Evolutionary conservation across 2,113 vertebrate species (phyloP), one percentile per base, ranked within the genome.

Genomic region (Notiomystis cincta): DNA sequence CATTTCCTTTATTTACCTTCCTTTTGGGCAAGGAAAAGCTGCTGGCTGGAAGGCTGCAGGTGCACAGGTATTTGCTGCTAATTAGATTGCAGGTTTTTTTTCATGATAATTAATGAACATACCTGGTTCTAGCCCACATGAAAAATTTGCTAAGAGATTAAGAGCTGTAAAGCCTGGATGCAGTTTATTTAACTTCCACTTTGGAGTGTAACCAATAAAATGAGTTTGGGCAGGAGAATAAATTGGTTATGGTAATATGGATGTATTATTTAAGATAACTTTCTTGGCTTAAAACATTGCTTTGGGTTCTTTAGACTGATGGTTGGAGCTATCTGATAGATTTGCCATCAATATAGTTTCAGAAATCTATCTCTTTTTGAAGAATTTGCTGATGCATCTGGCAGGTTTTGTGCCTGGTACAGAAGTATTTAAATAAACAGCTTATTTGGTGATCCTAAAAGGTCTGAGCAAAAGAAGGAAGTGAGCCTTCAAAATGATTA

Each of bases 401-500:
- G 82, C 91, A 92, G 60, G 53, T 88, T 75, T 89, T 65, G 28
- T 93, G 84, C 80, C 60, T 81, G 94, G 79, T 92, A 87, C 44
- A 25, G 70, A 66, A 61, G n/a, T 83, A 57, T 96, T 94, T 95
- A 67, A 95, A 94, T 95, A 69, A 82, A 76, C 60, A 96, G 53
- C 72, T 90, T 94, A 90, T 85, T 82, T 96, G 72, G 81, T 72
- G 84, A 53, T 75, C 31, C 79, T 93, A 33, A 94, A 94, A 85
- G 61, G 42, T 57, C 87, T 95, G 87, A 93, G 83, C 54, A 89
- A 87, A 93, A 85, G 89, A 92, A 96, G 95, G 95, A 97, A 97
- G 82, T 95, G 54, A 88, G 76, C 93, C 91, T 97, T 98, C 95
- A 96, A 69, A 96, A 95, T 95, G 97, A 97, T 96, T 60, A 95